Conservation (phyloP, 2,113 vertebrate genomes). For the Pongo pygmaeus region DNA sequence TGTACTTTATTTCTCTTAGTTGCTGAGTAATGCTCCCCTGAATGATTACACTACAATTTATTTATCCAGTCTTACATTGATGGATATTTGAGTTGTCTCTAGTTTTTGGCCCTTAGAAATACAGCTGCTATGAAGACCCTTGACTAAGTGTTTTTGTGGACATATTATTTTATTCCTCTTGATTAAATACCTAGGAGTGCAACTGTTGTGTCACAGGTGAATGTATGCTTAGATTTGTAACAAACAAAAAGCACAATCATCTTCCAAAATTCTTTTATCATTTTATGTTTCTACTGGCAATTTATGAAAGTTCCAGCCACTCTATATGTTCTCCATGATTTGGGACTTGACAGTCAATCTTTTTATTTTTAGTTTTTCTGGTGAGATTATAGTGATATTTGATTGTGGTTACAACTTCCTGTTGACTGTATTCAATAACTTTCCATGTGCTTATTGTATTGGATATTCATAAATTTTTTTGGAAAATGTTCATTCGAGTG, state of each 20-base stretch:
- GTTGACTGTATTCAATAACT: neutral
- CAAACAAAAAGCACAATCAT: neutral
- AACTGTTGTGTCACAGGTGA: neutral
- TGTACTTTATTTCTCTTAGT: neutral
- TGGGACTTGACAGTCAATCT: neutral
- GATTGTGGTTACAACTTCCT: neutral
- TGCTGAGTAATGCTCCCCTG: neutral
- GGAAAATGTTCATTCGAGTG: neutral
- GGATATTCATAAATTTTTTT: neutral
- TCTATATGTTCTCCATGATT: neutral
- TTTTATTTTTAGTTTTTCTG: neutral
- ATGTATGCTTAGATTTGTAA: neutral
- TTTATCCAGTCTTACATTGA: neutral
- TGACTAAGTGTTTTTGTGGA: neutral
- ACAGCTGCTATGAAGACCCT: neutral
- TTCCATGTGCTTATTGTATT: neutral
- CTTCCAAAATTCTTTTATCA: neutral
- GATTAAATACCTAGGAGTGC: neutral
- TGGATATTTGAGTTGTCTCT: neutral
- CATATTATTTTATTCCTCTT: neutral
- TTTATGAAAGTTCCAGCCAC: neutral
- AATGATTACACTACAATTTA: neutral
- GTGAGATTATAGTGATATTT: neutral
- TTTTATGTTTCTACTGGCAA: neutral
- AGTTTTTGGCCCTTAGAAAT: neutral